Evolutionary conservation across 2,113 vertebrate genomes (phyloP), one percentile per base, ranked within the genome.

Genomic region (Astur gentilis): DNA sequence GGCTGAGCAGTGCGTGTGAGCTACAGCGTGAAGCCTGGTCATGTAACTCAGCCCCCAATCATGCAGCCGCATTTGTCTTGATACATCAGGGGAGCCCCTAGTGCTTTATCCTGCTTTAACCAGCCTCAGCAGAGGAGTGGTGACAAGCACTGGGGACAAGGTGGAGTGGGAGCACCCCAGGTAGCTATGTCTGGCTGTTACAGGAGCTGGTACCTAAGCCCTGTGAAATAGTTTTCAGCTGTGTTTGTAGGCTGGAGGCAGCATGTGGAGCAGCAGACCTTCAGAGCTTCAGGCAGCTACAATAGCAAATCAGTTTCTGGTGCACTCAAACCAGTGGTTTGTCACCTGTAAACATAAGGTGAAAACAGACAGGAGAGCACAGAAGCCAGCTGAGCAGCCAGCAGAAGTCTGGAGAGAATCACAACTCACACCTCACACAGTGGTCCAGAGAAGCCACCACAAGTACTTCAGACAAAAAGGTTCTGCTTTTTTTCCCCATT

Each of bases 31-130:
- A 82, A 88, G 26, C 20, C 60, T 81, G 58, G 10, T 42, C 54
- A 32, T 25, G 32, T 69, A 81, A 34, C 38, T 76, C 25, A 71
- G n/a, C 2, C 18, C 5, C 2, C 3, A 4, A 5, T 0, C 1
- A 31, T 29, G 19, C 32, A 78, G 50, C 49, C 1, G 0, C 29
- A 40, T 65, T 87, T 61, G 16, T 34, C 34, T 34, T 87, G 25
- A 23, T 55, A 13, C 6, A 29, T 13, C 40, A 25, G 22, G 29
- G 21, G 29, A 65, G 12, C 32, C 18, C 34, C 57, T 22, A 32
- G 20, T 82, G 45, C 32, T 87, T 85, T 85, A 31, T 47, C 61
- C 60, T 78, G 45, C 55, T 52, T 42, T 42, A 26, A 70, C 11
- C 19, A 62, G 44, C 13, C 60, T 75, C 15, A 65, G 65, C 20